Base-by-base conservation (phyloP, 2,797 vertebrate genomes). In the Halcyon badia region DNA sequence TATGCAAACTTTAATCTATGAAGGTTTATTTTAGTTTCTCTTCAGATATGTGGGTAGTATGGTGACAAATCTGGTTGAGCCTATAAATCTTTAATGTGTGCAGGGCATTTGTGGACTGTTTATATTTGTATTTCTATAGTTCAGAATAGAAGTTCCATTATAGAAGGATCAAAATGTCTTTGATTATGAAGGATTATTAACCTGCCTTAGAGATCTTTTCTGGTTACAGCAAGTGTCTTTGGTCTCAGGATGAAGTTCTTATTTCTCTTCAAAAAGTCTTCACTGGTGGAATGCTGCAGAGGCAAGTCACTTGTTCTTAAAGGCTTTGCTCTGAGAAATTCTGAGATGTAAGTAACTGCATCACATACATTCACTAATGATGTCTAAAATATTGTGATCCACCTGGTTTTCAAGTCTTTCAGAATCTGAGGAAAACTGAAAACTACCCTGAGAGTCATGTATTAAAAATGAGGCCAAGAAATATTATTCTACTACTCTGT, bases 351-450 rank as follows among this genome's bases (percentile, higher is more conserved):
- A 91, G 17, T 4, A 80, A 30, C 17, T 44, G 37, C 11, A 15
- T n/a, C 46, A 42, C 35, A 70, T 66, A 30, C 0, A 0, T 37
- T 35, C 14, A 31, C 9, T 42, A 12, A 54, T 8, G 9, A 46
- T 22, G 7, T 5, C 14, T 17, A 66, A 87, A 80, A 73, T 69
- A 46, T 22, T 25, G 22, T 48, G 16, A 48, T 2, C 3, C 6
- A 52, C 5, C 5, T 58, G 10, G 3, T 69, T 76, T 81, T 57
- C 39, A 76, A 30, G 16, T 64, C 22, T 76, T 89, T 71, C 70
- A 86, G 25, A 66, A 58, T 8, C 11, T 17, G 21, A 69, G 24
- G 10, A 87, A 75, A 78, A 61, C 6, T 41, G 10, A 44, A 76
- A 70, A n/a, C 24, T 56, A 14, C 4, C 2, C 12, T 79, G 13